Conservation (phyloP, 2,113 vertebrate species). For the Labeo rohita region DNA sequence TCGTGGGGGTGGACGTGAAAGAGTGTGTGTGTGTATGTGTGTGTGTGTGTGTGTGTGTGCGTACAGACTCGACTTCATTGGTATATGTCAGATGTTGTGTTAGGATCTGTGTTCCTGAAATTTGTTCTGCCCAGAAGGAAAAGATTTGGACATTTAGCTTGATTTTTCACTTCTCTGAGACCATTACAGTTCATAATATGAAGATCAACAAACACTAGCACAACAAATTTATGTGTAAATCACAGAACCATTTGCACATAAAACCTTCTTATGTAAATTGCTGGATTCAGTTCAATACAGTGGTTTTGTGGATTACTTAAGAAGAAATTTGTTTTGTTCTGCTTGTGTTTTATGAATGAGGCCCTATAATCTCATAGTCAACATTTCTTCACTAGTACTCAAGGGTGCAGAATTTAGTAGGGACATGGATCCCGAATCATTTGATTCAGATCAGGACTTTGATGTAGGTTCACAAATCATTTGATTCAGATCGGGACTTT, state of each 20-base stretch:
- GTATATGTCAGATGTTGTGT: background rate
- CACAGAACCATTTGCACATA: background rate
- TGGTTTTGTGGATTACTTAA: background rate
- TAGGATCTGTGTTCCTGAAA: background rate
- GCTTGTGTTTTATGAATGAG: too few species aligned
- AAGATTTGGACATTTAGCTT: background rate
- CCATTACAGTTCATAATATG: background rate
- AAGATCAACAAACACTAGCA: background rate
- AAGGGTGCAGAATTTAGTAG: too few species aligned
- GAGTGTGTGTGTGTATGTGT: background rate
- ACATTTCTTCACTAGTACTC: too few species aligned
- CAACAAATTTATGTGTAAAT: too few species aligned
- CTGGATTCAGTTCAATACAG: background rate
- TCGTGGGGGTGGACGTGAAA: background rate
- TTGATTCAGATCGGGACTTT: too few species aligned
- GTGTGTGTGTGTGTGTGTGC: background rate
- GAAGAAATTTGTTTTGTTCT: background rate
- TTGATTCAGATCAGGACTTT: too few species aligned
- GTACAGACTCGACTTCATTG: too few species aligned
- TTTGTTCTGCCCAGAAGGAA: background rate
- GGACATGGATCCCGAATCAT: too few species aligned
- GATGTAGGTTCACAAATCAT: too few species aligned
- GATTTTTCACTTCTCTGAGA: background rate
- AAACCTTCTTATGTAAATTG: background rate
- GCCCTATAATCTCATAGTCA: too few species aligned